A percentile compares a stretch with the other conserved stretches of the same genome.
Evolutionary conservation across 2,113 vertebrate species (phyloP).

Genomic region (Aegypius monachus): DNA sequence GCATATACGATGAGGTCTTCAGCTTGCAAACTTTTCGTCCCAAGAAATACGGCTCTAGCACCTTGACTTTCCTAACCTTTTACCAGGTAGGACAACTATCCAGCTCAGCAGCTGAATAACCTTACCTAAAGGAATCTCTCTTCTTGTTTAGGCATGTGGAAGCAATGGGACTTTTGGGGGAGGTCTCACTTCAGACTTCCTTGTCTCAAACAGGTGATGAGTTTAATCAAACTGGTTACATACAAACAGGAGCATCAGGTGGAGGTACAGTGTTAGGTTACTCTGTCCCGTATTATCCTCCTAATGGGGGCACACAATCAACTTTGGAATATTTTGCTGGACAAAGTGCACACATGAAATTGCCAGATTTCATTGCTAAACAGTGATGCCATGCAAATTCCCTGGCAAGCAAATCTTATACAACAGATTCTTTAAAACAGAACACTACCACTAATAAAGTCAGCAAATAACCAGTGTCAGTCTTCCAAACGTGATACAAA

Average conservation of each 20-base stretch:
- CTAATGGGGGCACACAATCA: not conserved
- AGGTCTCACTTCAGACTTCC: not conserved
- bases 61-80: not conserved
- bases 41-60: not conserved
- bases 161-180: not conserved
- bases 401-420: not conserved
- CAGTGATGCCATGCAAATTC: not conserved
- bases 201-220: not conserved
- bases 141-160: not conserved
- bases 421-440: not conserved
- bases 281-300: not conserved
- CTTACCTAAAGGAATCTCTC: not conserved
- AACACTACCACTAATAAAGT: not conserved
- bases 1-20: not conserved
- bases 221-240: not conserved
- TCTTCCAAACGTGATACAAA: not conserved
- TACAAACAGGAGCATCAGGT: not conserved
- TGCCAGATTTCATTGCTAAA: not conserved
- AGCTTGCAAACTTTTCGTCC: not conserved
- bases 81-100: not conserved
- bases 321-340: not conserved
- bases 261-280: not conserved
- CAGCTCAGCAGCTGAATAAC: not conserved
- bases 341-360: not conserved
- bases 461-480: not conserved